A percentile compares a stretch with the other conserved stretches of the same genome.
Evolutionary conservation across 2,797 vertebrate genomes (phyloP).

Genomic region (Nyctalus aviator): DNA sequence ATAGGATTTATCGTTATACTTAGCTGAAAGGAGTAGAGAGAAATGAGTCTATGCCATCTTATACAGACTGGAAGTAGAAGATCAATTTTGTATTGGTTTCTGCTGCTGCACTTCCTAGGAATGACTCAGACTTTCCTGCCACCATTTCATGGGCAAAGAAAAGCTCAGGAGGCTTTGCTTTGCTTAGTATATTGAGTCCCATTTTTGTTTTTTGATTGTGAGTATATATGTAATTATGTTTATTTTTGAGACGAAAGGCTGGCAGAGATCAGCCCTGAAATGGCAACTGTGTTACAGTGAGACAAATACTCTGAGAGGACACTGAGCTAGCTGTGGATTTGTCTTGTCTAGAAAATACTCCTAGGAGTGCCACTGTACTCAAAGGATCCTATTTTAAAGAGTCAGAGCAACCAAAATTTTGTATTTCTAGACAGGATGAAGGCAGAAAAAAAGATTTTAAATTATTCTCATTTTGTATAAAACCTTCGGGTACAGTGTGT

Average conservation of each 20-base stretch:
- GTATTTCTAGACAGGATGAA: background rate
- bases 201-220: background rate
- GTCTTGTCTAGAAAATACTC: slow-evolving; percentile 27
- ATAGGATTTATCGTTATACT: background rate
- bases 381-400: slow-evolving; percentile 24
- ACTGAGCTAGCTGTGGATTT: slow-evolving; percentile 23
- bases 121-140: slow-evolving; percentile 44
- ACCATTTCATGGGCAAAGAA: slow-evolving; percentile 3
- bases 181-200: background rate
- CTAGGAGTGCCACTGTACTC: background rate
- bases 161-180: slow-evolving; percentile 21
- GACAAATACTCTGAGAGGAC: background rate
- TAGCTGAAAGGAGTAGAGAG: background rate
- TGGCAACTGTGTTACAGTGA: background rate
- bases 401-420: slow-evolving; percentile 44
- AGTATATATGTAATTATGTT: background rate
- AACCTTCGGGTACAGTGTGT: background rate
- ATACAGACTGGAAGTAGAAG: background rate
- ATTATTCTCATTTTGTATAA: slow-evolving; percentile 26
- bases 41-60: slow-evolving; percentile 12
- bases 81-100: slow-evolving; percentile 52
- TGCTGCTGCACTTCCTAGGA: slow-evolving; percentile 36
- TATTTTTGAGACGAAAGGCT: slow-evolving; percentile 44
- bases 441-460: slow-evolving; percentile 40
- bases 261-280: slow-evolving; percentile 22